Evolutionary conservation across 2,888 invertebrate genomes (phyloP).

Genomic region (Macaria notata): DNA sequence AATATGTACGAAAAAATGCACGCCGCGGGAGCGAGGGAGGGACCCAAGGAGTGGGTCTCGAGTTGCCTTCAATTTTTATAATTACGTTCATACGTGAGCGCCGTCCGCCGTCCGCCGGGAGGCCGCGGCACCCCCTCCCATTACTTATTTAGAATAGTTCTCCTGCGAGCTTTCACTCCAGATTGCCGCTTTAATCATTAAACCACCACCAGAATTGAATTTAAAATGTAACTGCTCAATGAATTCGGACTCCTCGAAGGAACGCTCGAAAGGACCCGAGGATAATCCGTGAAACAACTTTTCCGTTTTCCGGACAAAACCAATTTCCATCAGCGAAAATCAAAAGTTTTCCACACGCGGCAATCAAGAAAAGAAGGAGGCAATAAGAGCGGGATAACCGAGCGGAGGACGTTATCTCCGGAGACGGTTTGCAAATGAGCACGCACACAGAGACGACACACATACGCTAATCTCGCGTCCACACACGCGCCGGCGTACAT

Average conservation of each 20-base stretch:
- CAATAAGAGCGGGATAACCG: conserved; percentile 80
- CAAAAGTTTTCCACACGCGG: conserved; percentile 75
- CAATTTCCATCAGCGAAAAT: conserved; percentile 72
- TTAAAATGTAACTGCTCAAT: conserved; percentile 17
- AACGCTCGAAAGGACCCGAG: conserved; percentile 12
- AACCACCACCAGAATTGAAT: conserved; percentile 39
- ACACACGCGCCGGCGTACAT: conserved; percentile 75
- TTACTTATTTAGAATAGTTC: conserved; percentile 70
- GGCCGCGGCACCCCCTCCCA: conserved; percentile 45
- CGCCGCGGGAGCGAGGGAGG: conserved; percentile 76
- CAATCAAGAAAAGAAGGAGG: conserved; percentile 79
- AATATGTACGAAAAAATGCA: conserved; percentile 83
- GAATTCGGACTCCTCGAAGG: conserved; percentile 3
- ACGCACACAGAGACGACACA: conserved; percentile 61
- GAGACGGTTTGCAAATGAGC: conserved; percentile 83
- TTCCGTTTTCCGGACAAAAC: conserved; percentile 67
- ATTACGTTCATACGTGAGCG: conserved; percentile 85
- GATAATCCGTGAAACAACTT: conserved; percentile 45
- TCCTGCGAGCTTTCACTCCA: conserved; percentile 46
- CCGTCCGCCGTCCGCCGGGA: conserved; percentile 50
- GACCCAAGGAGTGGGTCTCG: conserved; percentile 66
- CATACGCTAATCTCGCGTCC: conserved; percentile 68
- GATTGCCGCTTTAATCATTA: conserved; percentile 62
- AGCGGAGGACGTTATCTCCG: conserved; percentile 80
- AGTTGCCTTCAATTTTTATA: conserved; percentile 81